Evolutionary conservation across 2,888 invertebrate species (phyloP).

Genomic region (Nephrotoma appendiculata): DNA sequence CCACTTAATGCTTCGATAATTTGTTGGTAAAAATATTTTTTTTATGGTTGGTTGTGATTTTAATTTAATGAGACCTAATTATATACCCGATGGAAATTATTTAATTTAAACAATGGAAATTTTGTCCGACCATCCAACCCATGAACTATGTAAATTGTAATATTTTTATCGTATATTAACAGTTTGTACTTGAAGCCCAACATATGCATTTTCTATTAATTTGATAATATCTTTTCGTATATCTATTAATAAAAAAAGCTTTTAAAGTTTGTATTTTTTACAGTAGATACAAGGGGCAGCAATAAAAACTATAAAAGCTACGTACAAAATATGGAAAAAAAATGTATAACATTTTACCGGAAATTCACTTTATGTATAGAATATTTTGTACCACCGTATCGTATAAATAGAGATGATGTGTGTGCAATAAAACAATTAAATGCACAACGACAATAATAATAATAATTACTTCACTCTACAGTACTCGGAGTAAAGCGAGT

Average conservation of each 20-base stretch:
- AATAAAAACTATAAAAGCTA: not conserved
- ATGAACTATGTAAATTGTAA: not conserved
- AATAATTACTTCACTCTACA: not conserved
- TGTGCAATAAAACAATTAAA: not conserved
- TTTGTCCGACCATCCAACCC: not conserved
- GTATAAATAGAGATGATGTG: not conserved
- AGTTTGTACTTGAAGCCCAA: not conserved
- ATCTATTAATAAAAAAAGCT: not conserved
- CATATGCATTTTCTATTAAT: not conserved
- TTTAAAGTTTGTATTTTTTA: not conserved
- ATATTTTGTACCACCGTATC: not conserved
- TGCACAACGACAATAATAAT: not conserved
- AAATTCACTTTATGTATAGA: not conserved
- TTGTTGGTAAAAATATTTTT: not conserved
- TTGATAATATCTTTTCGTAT: not conserved
- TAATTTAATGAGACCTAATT: not conserved
- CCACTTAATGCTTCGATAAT: not conserved
- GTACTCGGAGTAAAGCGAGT: not conserved
- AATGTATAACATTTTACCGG: too few species aligned
- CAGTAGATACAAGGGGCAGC: not conserved
- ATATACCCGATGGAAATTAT: not conserved
- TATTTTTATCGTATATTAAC: not conserved
- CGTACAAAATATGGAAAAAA: not conserved
- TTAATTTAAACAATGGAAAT: not conserved
- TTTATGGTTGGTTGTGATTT: not conserved